Percentiles rank a stretch among this genome's conserved stretches.
Conservation (phyloP, 53 echinoderm and acorn worm genomes). For the Paracentrotus lividus region DNA sequence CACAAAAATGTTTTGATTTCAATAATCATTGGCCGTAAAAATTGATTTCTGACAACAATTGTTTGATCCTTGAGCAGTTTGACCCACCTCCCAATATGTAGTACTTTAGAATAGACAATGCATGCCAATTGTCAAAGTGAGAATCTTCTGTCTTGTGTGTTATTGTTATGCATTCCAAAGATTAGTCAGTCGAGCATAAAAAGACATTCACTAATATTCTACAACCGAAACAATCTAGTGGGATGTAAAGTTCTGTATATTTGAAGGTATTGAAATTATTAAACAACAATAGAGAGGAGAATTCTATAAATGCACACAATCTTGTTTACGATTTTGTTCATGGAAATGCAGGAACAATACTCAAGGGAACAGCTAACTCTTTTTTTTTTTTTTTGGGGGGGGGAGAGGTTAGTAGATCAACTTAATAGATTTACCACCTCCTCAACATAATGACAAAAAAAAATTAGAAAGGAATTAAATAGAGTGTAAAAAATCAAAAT, state of each 20-base stretch:
- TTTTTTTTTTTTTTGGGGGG: neutral
- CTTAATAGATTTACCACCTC: too few relatives aligned
- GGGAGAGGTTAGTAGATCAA: neutral
- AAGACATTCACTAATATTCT: neutral
- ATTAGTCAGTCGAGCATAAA: neutral
- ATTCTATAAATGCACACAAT: neutral
- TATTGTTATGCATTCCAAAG: slow-evolving; percentile 2
- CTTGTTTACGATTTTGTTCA: neutral
- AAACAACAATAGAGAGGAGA: neutral
- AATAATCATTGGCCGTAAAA: slow-evolving; percentile 8
- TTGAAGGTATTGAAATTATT: neutral
- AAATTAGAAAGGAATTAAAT: too few relatives aligned
- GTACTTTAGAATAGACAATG: neutral
- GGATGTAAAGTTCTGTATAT: neutral
- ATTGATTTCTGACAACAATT: slow-evolving; percentile 19
- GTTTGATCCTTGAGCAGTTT: neutral
- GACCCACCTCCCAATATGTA: neutral
- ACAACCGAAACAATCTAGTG: neutral
- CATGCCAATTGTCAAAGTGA: neutral
- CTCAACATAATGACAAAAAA: too few relatives aligned
- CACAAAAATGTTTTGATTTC: neutral
- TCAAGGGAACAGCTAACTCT: neutral
- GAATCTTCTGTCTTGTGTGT: neutral
- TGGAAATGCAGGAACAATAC: neutral
- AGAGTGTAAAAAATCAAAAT: too few relatives aligned